phyloP scores from a whole-genome alignment of 2,888 invertebrate genomes.

The Dione juno region DNA sequence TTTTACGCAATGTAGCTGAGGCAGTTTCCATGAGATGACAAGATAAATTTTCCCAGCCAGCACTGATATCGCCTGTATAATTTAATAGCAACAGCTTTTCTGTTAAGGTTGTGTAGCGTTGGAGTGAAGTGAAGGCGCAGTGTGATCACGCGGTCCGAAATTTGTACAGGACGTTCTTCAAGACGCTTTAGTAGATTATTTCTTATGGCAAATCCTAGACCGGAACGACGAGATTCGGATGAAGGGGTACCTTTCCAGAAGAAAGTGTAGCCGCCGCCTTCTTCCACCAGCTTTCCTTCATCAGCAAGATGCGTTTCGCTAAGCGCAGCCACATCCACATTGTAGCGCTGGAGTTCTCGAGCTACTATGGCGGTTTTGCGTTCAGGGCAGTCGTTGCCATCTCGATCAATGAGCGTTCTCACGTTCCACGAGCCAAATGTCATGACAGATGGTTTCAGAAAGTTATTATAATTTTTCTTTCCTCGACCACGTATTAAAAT shows the following conservation, averaged over 20 bases:
- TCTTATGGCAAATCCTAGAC: no score
- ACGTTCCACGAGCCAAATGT: constrained; percentile 41
- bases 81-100: no score
- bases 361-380: constrained; percentile 43
- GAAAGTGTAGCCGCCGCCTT: constrained; percentile 35
- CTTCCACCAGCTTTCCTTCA: constrained; percentile 35
- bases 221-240: not conserved
- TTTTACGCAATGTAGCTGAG: no score
- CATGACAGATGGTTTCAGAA: not conserved
- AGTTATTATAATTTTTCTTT: not conserved
- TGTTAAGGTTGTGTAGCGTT: no score
- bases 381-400: not conserved
- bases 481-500: not conserved
- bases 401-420: constrained; percentile 22
- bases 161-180: no score
- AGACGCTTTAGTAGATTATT: no score
- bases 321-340: constrained; percentile 45
- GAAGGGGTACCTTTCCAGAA: constrained; percentile 36
- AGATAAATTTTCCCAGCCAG: no score
- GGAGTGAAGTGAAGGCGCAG: no score
- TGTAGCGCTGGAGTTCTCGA: constrained; percentile 43
- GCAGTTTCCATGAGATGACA: no score
- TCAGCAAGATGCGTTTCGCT: constrained; percentile 46
- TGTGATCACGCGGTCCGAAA: no score
- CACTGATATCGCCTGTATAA: no score